Evolutionary conservation across 1,140 invertebrate genomes (phyloP).

Genomic region (Drosophila truncata): DNA sequence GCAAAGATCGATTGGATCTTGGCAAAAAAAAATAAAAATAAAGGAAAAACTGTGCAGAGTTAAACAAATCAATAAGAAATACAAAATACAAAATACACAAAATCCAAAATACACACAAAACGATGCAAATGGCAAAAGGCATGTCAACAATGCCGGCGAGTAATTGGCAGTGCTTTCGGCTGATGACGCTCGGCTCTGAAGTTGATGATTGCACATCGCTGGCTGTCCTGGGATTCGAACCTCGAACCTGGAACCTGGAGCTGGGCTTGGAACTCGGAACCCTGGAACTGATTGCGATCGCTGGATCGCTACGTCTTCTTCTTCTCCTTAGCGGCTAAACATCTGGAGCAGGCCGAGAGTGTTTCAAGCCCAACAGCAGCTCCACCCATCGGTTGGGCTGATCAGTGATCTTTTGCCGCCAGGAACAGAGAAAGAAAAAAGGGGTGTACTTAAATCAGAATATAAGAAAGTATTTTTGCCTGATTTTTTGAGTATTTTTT

Average conservation of each 20-base stretch:
- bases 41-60: slow-evolving; percentile 25
- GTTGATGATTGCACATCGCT: slow-evolving; percentile 75
- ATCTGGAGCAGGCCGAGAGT: slow-evolving; percentile 71
- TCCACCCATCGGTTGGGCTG: slow-evolving; percentile 56
- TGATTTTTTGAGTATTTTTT: background rate
- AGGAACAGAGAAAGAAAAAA: slow-evolving; percentile 21
- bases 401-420: slow-evolving; percentile 80
- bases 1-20: slow-evolving; percentile 8
- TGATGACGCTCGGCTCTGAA: slow-evolving; percentile 64
- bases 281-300: slow-evolving; percentile 67
- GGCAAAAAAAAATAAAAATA: slow-evolving; percentile 27
- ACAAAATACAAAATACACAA: background rate
- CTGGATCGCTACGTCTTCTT: slow-evolving; percentile 32
- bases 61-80: slow-evolving; percentile 82
- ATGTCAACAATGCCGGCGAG: slow-evolving; percentile 78
- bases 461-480: background rate
- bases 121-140: slow-evolving; percentile 81
- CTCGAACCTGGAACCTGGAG: slow-evolving; percentile 5
- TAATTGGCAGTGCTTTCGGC: slow-evolving; percentile 72
- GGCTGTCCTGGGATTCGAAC: background rate
- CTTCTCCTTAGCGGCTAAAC: slow-evolving; percentile 67
- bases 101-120: slow-evolving; percentile 45
- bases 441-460: background rate
- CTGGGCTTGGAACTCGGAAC: background rate
- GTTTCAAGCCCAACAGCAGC: slow-evolving; percentile 19